phyloP scores from a whole-genome alignment of 2,113 vertebrate species.

The Turdus rufiventris region DNA sequence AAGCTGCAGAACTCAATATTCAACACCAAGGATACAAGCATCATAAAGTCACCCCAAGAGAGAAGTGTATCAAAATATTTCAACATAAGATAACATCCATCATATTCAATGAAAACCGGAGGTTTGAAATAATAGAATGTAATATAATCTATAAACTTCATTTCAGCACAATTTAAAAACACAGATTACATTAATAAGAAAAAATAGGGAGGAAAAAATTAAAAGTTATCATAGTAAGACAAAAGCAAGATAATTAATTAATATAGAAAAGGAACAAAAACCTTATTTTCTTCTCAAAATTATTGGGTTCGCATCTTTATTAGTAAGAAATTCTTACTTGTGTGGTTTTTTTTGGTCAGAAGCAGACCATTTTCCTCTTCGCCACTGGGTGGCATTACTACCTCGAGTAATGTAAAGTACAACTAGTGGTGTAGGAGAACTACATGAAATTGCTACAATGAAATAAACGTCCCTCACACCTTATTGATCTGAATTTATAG shows the following conservation, averaged over 20 bases:
- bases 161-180: not conserved
- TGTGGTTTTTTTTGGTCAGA: not conserved
- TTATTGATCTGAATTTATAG: not conserved
- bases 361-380: not conserved
- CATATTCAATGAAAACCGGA: not conserved
- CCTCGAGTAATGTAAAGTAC: not conserved
- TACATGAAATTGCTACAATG: not conserved
- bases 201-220: not conserved
- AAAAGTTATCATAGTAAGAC: not conserved
- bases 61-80: not conserved
- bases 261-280: not conserved
- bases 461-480: not conserved
- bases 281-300: not conserved
- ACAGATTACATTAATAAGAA: not conserved
- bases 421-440: not conserved
- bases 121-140: not conserved
- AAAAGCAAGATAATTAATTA: not conserved
- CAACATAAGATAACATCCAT: not conserved
- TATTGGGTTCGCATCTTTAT: not conserved
- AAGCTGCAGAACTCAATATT: no score
- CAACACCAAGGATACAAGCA: no score
- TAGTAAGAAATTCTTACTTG: not conserved
- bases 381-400: conserved; percentile 62
- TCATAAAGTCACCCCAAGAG: no score
- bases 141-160: not conserved